Conservation (phyloP, 1,140 invertebrate species). For the Probaryconus sp. region DNA sequence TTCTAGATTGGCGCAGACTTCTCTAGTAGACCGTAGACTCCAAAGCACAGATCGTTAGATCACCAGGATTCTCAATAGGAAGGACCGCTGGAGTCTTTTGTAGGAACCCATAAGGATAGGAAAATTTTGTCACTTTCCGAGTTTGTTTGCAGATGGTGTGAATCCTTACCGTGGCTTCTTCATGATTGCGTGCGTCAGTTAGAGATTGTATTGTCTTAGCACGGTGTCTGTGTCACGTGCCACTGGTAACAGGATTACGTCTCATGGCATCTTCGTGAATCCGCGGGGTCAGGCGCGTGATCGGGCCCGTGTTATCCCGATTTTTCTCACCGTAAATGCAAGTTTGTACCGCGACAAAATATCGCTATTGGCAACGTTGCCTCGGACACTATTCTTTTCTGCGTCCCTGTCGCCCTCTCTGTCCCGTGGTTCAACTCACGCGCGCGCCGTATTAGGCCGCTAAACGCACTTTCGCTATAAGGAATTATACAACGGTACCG, state of each 20-base stretch:
- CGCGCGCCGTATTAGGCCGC: slow-evolving; percentile 36
- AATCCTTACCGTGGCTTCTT: slow-evolving; percentile 73
- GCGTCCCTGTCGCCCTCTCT: slow-evolving; percentile 35
- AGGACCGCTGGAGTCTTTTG: too few relatives aligned
- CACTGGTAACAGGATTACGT: slow-evolving; percentile 59
- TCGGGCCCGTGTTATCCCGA: slow-evolving; percentile 29
- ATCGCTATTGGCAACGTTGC: slow-evolving; percentile 70
- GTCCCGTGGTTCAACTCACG: slow-evolving; percentile 17
- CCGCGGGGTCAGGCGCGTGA: slow-evolving; percentile 1
- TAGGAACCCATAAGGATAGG: too few relatives aligned
- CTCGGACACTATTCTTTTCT: slow-evolving; percentile 45
- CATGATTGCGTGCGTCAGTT: slow-evolving; percentile 68
- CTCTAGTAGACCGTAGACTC: too few relatives aligned
- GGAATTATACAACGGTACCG: not conserved
- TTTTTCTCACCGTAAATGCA: slow-evolving; percentile 6
- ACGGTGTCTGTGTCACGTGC: slow-evolving; percentile 67
- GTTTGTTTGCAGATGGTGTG: too few relatives aligned
- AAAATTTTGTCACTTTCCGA: too few relatives aligned
- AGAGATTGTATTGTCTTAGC: slow-evolving; percentile 45
- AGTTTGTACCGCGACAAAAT: slow-evolving; percentile 52
- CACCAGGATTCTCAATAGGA: too few relatives aligned
- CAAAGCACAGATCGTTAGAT: too few relatives aligned
- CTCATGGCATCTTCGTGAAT: slow-evolving; percentile 57
- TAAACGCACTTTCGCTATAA: too few relatives aligned
- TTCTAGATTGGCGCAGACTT: too few relatives aligned